Base-by-base conservation (phyloP, 2,888 invertebrate species). In the Drosophila histrio region DNA sequence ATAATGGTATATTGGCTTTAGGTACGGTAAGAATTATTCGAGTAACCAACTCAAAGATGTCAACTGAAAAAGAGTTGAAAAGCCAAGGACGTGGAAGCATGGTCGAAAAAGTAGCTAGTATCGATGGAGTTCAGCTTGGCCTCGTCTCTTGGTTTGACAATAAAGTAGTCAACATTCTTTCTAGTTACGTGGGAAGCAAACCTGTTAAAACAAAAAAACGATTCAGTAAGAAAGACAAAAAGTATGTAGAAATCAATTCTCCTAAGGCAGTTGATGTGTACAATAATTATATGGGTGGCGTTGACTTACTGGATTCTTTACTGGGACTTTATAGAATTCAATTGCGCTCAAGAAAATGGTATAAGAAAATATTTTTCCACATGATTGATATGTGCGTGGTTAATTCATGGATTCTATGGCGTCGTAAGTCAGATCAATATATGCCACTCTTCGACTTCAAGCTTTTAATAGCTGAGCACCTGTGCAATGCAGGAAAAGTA, bases 101-200 rank as follows among this genome's bases (percentile, higher is more conserved):
- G 58, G 44, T 56, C 22, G 54, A 68, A 63, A 62, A 68, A 50
- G 54, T 63, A 8, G 46, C 52, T 34, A 52, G 28, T 39, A 46
- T 60, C 47, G 49, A 62, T 58, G 53, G 44, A 65, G 57, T 65
- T 43, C 32, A 57, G 15, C 17, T 70, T 38, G 39, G 58, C 19
- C 53, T 61, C 36, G 57, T 65, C 28, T 61, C 57, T 44, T 69
- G 60, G 60, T 69, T 65, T 65, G 69, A 68, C 43, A 63, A 57
- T 39, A 69, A 65, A 58, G 47, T 61, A 32, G 54, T 43, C 49
- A 49, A 58, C 6, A 58, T 34, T 49, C 24, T 32, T 32, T 58
- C 47, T 47, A 32, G 53, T 43, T 61, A 57, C 9, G 46, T 63
- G 38, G 62, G 53, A 67, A 50, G 53, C 62, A 28, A 53, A 57